phyloP scores from a whole-genome alignment of 1,140 invertebrate genomes.

The Spodoptera frugiperda region DNA sequence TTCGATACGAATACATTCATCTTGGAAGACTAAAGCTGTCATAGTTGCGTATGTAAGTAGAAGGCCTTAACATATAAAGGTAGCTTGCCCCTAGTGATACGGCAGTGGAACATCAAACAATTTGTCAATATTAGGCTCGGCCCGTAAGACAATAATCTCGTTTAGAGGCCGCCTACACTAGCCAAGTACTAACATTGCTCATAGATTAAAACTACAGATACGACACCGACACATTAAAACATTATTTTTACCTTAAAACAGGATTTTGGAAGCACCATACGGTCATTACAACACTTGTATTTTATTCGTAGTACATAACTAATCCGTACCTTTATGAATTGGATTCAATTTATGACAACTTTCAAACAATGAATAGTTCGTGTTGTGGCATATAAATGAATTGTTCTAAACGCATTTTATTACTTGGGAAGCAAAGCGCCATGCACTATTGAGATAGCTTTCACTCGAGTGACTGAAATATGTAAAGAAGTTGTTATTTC shows the following conservation, averaged over 20 bases:
- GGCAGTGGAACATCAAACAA: conserved; percentile 21
- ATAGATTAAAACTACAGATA: conserved; percentile 15
- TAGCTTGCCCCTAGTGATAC: conserved; percentile 12
- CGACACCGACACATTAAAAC: neutral
- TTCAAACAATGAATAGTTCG: conserved; percentile 13
- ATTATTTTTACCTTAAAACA: neutral
- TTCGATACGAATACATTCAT: neutral
- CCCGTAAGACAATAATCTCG: conserved; percentile 41
- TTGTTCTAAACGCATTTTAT: conserved; percentile 18
- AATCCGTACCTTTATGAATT: conserved; percentile 1
- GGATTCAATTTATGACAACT: conserved; percentile 6
- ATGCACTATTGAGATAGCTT: conserved; percentile 9
- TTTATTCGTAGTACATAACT: no score
- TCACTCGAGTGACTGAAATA: conserved; percentile 21
- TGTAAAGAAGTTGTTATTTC: neutral
- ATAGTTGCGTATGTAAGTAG: conserved; percentile 1
- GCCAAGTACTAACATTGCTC: neutral
- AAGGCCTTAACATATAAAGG: conserved; percentile 15
- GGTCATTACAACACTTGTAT: neutral
- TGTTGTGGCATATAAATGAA: conserved; percentile 33
- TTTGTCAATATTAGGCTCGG: conserved; percentile 41
- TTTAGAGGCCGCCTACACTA: conserved; percentile 37
- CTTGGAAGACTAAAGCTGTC: neutral
- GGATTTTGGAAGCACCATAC: neutral
- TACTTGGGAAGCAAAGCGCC: neutral